phyloP scores from a whole-genome alignment of 2,797 vertebrate genomes.

The Ptychobarbus kaznakovi region DNA sequence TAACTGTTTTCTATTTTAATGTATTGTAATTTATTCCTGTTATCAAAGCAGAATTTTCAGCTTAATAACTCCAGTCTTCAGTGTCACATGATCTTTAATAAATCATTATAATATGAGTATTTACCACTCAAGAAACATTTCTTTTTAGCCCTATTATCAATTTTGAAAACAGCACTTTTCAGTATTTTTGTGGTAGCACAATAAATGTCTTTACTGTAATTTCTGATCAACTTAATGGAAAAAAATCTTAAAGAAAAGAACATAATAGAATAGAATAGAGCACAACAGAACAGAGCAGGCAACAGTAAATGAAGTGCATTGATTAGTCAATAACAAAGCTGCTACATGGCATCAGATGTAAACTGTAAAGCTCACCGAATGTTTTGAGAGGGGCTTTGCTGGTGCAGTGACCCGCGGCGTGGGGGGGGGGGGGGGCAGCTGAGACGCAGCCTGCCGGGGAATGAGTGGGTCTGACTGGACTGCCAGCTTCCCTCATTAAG shows the following conservation, averaged over 20 bases:
- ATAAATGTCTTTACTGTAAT: no score
- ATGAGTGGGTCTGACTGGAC: slow-evolving; percentile 44
- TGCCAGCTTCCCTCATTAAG: slow-evolving; percentile 54
- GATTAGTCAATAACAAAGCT: slow-evolving; percentile 34
- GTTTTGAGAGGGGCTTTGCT: slow-evolving; percentile 20
- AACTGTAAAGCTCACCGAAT: slow-evolving; percentile 32
- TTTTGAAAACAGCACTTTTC: no score
- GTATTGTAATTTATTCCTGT: no score
- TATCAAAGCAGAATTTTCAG: no score
- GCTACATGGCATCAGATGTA: slow-evolving; percentile 1
- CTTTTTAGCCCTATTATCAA: no score
- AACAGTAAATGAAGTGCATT: neutral
- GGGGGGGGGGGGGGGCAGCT: slow-evolving; percentile 49
- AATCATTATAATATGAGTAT: neutral
- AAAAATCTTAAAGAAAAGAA: neutral
- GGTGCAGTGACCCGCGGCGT: slow-evolving; percentile 42
- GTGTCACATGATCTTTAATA: neutral
- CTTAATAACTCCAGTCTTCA: neutral
- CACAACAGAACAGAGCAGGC: neutral
- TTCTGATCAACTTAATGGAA: neutral
- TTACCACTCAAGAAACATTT: neutral
- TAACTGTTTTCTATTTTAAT: neutral
- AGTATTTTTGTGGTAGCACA: no score
- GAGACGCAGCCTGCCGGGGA: slow-evolving; percentile 45
- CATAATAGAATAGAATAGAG: neutral